Evolutionary conservation across 2,113 vertebrate genomes (phyloP).

Genomic region (Rhipidura dahli): DNA sequence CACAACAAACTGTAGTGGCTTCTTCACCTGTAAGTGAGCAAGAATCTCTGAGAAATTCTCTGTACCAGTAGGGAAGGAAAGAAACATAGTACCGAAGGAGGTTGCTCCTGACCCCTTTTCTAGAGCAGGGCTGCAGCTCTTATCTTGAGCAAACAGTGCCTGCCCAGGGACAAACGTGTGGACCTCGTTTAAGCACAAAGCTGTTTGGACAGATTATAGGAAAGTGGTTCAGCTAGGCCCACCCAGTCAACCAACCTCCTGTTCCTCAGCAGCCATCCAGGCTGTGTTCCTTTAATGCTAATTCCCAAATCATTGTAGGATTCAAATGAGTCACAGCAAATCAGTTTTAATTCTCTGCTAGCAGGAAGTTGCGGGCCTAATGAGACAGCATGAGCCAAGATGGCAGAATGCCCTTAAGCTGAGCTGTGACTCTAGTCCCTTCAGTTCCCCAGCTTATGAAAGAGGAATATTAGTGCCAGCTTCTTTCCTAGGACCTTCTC

Average conservation of each 20-base stretch:
- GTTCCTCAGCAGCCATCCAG: neutral
- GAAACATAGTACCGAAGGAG: neutral
- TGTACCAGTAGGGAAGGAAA: neutral
- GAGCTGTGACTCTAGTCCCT: neutral
- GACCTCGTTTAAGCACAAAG: neutral
- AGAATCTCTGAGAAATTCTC: neutral
- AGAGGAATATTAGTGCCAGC: neutral
- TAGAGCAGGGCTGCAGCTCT: neutral
- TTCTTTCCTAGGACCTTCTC: neutral
- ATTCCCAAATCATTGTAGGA: neutral
- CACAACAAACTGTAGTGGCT: neutral
- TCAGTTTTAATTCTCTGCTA: slow-evolving; percentile 19
- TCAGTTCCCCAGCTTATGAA: neutral
- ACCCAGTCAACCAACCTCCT: neutral
- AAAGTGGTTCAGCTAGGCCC: neutral
- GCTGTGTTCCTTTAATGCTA: neutral
- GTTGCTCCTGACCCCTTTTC: neutral
- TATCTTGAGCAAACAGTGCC: neutral
- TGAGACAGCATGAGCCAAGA: slow-evolving; percentile 7
- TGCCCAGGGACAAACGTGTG: neutral
- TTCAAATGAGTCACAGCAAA: slow-evolving; percentile 26
- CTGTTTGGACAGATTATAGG: neutral
- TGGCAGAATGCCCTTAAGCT: neutral
- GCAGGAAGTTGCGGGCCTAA: slow-evolving; percentile 12
- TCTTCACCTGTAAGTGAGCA: neutral